phyloP scores from a whole-genome alignment of 1,140 invertebrate species.

The Zaprionus africanus region DNA sequence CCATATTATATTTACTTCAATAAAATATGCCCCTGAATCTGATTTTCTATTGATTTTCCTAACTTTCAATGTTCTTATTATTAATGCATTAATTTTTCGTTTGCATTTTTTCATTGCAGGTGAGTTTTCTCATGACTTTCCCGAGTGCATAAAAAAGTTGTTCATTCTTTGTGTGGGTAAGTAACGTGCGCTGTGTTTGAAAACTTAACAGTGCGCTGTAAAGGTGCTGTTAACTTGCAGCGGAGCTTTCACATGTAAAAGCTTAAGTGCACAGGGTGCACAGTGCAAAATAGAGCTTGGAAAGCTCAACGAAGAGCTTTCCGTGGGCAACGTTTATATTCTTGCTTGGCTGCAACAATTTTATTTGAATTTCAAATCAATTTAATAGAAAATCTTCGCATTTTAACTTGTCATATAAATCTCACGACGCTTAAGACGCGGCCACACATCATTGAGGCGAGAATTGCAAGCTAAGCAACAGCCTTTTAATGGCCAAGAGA shows the following conservation, averaged over 20 bases:
- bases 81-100: conserved; percentile 34
- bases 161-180: conserved; percentile 47
- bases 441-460: conserved; percentile 27
- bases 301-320: not conserved
- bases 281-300: not conserved
- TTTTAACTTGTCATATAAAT: conserved; percentile 19
- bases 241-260: conserved; percentile 33
- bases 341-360: not conserved
- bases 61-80: conserved; percentile 23
- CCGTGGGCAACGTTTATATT: not conserved
- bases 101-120: conserved; percentile 59
- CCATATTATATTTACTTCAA: too few species aligned
- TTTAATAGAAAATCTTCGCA: conserved; percentile 14
- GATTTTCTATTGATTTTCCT: conserved; percentile 23
- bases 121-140: conserved; percentile 57
- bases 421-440: conserved; percentile 21
- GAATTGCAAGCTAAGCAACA: conserved; percentile 58
- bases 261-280: conserved; percentile 38
- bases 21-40: too few species aligned
- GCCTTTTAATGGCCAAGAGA: conserved; percentile 19
- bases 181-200: conserved; percentile 33
- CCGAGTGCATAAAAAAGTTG: conserved; percentile 1
- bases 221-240: conserved; percentile 8
- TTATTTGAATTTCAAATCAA: conserved; percentile 29
- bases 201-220: conserved; percentile 38